phyloP scores from a whole-genome alignment of 2,797 vertebrate species.

The Dryobates pubescens region DNA sequence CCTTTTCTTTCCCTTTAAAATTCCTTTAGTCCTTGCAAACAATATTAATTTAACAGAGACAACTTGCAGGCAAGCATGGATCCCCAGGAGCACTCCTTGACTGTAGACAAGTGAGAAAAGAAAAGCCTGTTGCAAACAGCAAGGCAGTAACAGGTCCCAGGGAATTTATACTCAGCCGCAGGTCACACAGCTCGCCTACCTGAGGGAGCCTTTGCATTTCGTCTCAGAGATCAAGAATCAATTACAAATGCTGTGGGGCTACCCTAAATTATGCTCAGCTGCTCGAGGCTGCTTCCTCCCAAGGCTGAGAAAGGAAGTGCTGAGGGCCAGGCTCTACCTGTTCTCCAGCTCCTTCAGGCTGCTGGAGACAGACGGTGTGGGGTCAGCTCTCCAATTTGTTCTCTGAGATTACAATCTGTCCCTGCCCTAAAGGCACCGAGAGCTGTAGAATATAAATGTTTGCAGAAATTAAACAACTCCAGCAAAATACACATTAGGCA shows the following conservation, averaged over 20 bases:
- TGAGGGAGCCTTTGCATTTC: background rate
- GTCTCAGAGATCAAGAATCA: background rate
- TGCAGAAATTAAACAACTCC: conserved; percentile 41
- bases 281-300: background rate
- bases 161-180: background rate
- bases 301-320: background rate
- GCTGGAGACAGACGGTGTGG: rapidly evolving
- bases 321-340: background rate
- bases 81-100: conserved; percentile 12
- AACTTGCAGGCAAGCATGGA: background rate
- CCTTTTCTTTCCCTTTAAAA: background rate
- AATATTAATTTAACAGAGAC: conserved; percentile 13
- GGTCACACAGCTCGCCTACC: background rate
- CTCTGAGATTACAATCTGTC: background rate
- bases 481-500: conserved; percentile 42
- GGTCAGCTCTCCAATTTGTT: background rate
- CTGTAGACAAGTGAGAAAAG: background rate
- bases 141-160: background rate
- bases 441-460: background rate
- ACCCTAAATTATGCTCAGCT: background rate
- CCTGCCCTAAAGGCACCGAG: conserved; percentile 2
- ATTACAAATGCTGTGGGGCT: background rate
- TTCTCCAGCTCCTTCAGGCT: background rate
- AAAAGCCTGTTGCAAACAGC: background rate
- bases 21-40: background rate